Evolutionary conservation across 2,797 vertebrate species (phyloP).

Genomic region (Pipistrellus kuhlii): DNA sequence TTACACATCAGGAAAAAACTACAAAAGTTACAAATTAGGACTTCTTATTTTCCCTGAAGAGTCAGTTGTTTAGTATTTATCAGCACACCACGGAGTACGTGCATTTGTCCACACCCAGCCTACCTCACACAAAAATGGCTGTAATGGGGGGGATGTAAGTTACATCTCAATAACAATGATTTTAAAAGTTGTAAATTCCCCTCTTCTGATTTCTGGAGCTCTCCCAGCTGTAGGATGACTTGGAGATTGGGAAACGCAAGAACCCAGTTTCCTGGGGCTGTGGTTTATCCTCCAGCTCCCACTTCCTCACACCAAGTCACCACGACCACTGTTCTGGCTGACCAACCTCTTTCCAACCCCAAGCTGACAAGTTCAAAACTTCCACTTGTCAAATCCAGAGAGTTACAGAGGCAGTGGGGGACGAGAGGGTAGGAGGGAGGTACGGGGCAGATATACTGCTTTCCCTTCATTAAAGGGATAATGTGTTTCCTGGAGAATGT

Average conservation of each 20-base stretch:
- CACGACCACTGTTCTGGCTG: neutral
- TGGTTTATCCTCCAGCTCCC: neutral
- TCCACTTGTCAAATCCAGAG: neutral
- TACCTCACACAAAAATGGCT: neutral
- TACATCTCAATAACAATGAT: neutral
- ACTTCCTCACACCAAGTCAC: neutral
- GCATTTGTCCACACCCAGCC: neutral
- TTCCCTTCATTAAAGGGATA: neutral
- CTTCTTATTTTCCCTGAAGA: neutral
- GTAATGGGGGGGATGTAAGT: neutral
- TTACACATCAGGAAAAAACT: neutral
- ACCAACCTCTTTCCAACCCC: neutral
- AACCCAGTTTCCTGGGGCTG: neutral
- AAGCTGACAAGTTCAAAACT: neutral
- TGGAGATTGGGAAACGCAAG: neutral
- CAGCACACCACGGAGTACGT: rapidly evolving
- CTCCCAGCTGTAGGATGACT: neutral
- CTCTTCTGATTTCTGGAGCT: neutral
- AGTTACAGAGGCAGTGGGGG: neutral
- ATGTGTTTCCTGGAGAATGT: neutral
- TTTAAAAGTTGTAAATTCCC: neutral
- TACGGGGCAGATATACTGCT: neutral
- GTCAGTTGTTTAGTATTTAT: neutral
- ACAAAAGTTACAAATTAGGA: neutral
- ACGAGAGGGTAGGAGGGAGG: too few relatives aligned